Conservation (phyloP, 2,113 vertebrate species). For the Murina feae region DNA sequence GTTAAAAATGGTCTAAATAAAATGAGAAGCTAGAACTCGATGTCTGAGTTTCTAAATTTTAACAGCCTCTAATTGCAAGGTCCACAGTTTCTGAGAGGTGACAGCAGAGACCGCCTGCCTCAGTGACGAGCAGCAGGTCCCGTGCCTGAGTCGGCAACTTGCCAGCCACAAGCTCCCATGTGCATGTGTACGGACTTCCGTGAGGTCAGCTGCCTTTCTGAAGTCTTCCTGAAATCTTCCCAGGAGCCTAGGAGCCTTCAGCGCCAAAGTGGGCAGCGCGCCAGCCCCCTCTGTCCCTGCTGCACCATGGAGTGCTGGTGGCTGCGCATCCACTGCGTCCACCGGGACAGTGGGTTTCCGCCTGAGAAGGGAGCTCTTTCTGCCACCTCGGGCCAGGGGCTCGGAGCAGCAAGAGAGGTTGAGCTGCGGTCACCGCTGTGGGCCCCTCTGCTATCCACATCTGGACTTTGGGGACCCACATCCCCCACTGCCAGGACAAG, state of each 20-base stretch:
- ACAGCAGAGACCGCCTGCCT: background rate
- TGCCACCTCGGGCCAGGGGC: background rate
- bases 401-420: background rate
- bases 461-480: background rate
- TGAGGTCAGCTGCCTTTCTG: background rate
- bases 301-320: background rate
- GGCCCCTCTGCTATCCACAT: background rate
- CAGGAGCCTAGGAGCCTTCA: background rate
- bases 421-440: background rate
- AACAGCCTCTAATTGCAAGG: background rate
- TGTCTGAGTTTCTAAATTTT: background rate
- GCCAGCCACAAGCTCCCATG: accelerated
- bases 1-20: background rate
- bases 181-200: background rate
- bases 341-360: background rate
- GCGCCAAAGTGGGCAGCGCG: background rate
- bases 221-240: background rate
- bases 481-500: background rate
- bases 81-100: background rate
- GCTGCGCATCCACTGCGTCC: too few species aligned
- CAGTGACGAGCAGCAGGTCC: background rate
- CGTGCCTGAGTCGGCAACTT: background rate
- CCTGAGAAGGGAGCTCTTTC: background rate
- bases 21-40: background rate
- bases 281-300: background rate